Evolutionary conservation across 2,797 vertebrate species (phyloP).

Genomic region (Scyliorhinus canicula): DNA sequence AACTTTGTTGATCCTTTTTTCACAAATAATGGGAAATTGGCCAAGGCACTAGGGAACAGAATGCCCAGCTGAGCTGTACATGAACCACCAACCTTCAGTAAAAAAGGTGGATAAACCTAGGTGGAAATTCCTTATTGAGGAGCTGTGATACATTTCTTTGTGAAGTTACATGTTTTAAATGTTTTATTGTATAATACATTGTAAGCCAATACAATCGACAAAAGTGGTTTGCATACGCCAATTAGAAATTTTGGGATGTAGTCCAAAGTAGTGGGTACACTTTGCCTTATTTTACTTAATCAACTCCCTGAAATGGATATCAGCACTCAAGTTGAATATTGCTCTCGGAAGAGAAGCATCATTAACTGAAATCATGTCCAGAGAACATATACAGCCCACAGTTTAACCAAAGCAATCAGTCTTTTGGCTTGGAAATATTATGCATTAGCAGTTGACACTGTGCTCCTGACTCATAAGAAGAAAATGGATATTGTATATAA

Average conservation of each 20-base stretch:
- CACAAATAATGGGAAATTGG: not conserved
- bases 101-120: not conserved
- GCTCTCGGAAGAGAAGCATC: not conserved
- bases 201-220: not conserved
- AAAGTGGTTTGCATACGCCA: not conserved
- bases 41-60: not conserved
- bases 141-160: not conserved
- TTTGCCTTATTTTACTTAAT: not conserved
- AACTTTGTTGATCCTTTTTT: not conserved
- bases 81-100: not conserved
- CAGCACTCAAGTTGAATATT: not conserved
- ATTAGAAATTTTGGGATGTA: not conserved
- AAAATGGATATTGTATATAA: not conserved
- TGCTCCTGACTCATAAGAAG: not conserved
- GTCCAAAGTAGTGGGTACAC: not conserved
- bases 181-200: not conserved
- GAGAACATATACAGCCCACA: not conserved
- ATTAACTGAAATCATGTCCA: not conserved
- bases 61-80: not conserved
- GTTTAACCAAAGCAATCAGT: conserved; percentile 7
- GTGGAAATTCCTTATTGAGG: not conserved
- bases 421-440: not conserved
- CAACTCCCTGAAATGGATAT: not conserved
- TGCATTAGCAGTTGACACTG: not conserved
- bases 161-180: not conserved